Base-by-base conservation (phyloP, 2,113 vertebrate genomes). In the Gadus chalcogrammus region DNA sequence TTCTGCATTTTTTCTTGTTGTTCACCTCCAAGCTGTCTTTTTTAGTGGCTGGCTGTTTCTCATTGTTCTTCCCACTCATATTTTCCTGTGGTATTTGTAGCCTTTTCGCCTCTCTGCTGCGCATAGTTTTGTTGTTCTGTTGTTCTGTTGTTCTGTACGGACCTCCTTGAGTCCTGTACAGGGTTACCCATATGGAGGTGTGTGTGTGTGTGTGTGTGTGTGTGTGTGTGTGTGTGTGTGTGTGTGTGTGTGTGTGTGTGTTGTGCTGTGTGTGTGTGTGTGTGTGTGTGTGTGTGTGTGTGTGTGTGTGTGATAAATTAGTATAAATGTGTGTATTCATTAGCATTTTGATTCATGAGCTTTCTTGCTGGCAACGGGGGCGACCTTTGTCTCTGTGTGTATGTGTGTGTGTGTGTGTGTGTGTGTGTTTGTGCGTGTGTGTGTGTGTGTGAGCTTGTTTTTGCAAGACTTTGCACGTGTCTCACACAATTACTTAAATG, bases 111-210 rank as follows among this genome's bases (percentile, higher is more conserved):
- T 58, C 55, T 5, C 52, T 53, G 9, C 52, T 15, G 8, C 52
- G 52, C 52, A 1, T 53, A 8, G 15, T 16, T 16, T n/a, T n/a
- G n/a, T 58, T 58, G 15, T n/a, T 9, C 7, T n/a, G 55, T n/a
- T 58, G 55, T 58, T n/a, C 13, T n/a, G 15, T n/a, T 16, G 55
- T 58, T 58, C 13, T n/a, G 42, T 58, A n/a, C 55, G 55, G 17
- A 75, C 72, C 42, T 78, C 82, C 84, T 87, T 86, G 27, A 74
- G 79, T 73, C 80, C 67, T 73, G 69, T 78, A 62, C 0, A 5
- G 80, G 88, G 75, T 72, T 86, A 79, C 82, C 85, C 61, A 82
- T 87, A 68, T 71, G 81, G 53, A 79, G 83, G 69, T 75, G 64
- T 68, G n/a, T 38, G 73, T 77, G 71, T 5, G 1, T 74, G 74